A percentile compares a stretch with the other conserved stretches of the same genome.
Conservation (phyloP, 2,113 vertebrate species). For the Chrysochloris asiatica region DNA sequence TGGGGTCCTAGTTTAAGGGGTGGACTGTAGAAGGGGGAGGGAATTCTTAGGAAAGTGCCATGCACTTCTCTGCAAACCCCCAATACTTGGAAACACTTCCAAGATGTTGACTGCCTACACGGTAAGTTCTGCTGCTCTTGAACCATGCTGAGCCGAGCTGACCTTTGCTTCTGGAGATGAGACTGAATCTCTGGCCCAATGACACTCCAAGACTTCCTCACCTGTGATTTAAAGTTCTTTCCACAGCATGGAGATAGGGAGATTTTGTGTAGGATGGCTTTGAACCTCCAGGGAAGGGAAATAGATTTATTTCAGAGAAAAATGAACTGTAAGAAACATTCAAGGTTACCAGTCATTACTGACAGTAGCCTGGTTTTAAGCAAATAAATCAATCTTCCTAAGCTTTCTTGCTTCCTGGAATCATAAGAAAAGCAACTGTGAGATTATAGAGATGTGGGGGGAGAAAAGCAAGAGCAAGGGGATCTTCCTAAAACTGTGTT, state of each 20-base stretch:
- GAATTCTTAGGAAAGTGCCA: constrained; percentile 56
- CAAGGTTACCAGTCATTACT: constrained; percentile 23
- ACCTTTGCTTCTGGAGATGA: constrained; percentile 56
- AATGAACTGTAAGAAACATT: constrained; percentile 53
- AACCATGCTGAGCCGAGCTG: not conserved
- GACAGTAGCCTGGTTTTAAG: constrained; percentile 43
- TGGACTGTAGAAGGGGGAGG: constrained; percentile 58
- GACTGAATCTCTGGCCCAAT: not conserved
- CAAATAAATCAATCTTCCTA: constrained; percentile 37
- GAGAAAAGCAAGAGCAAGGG: not conserved
- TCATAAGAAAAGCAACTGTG: constrained; percentile 14
- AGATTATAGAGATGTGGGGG: not conserved
- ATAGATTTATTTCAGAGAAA: constrained; percentile 62
- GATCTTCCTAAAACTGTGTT: not conserved
- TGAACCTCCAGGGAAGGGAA: constrained; percentile 46
- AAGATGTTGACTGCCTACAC: not conserved
- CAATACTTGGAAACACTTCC: constrained; percentile 60
- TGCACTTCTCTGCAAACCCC: constrained; percentile 9
- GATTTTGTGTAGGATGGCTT: constrained; percentile 12
- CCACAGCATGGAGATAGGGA: not conserved
- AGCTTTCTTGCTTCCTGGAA: not conserved
- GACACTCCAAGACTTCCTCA: constrained; percentile 28
- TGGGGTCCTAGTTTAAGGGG: constrained; percentile 72
- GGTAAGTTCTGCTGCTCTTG: constrained; percentile 25
- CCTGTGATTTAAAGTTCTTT: constrained; percentile 48